Percentiles rank a stretch among this genome's conserved stretches.
phyloP scores from a whole-genome alignment of 37 sponge, comb jelly and placozoan genomes.

The Ianthella basta region DNA sequence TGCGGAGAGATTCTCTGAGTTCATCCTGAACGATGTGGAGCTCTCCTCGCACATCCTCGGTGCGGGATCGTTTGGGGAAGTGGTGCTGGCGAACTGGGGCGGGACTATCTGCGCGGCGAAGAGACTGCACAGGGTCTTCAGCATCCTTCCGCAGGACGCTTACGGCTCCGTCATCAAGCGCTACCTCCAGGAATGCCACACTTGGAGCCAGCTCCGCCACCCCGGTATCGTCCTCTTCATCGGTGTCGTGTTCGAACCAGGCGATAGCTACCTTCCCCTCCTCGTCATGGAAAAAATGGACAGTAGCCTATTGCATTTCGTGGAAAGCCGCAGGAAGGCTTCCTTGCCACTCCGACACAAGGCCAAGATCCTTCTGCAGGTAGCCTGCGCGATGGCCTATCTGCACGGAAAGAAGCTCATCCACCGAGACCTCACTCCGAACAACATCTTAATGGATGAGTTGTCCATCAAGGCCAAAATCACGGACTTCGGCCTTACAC shows the following conservation, averaged over 20 bases:
- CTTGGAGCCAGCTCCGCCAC: constrained; percentile 20
- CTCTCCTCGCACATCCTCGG: background rate
- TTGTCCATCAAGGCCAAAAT: constrained; percentile 16
- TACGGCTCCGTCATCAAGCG: background rate
- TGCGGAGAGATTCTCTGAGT: background rate
- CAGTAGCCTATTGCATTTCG: background rate
- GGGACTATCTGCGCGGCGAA: constrained; percentile 18
- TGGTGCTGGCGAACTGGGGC: constrained; percentile 7
- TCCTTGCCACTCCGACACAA: constrained; percentile 4
- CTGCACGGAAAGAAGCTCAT: background rate
- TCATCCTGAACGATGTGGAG: background rate
- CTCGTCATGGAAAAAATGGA: constrained; percentile 28
- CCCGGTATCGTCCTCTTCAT: constrained; percentile 27
- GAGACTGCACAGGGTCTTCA: constrained; percentile 25
- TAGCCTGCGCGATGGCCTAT: background rate
- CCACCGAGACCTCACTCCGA: constrained; percentile 27
- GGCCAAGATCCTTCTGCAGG: background rate
- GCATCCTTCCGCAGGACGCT: background rate
- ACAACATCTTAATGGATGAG: constrained; percentile 9
- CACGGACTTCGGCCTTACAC: constrained; percentile 16
- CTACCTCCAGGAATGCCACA: background rate
- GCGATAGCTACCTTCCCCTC: background rate
- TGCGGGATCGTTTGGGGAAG: constrained; percentile 24
- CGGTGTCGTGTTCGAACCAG: background rate
- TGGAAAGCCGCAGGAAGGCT: background rate